A percentile compares a stretch with the other conserved stretches of the same genome.
phyloP scores from a whole-genome alignment of 1,140 invertebrate genomes.

The Lepidurus apus region DNA sequence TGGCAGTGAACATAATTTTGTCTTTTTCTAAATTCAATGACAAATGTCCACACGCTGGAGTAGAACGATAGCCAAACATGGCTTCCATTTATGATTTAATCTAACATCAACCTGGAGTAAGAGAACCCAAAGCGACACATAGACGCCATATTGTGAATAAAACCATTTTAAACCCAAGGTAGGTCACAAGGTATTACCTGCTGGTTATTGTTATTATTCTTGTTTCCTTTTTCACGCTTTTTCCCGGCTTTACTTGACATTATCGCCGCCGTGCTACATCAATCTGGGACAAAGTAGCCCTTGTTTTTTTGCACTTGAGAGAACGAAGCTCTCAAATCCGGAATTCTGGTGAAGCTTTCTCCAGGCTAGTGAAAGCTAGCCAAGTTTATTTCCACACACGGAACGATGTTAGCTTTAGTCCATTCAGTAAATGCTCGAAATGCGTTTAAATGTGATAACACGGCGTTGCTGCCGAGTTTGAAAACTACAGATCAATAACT shows the following conservation, averaged over 20 bases:
- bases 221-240: conserved; percentile 22
- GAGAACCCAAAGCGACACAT: neutral
- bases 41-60: too few relatives aligned
- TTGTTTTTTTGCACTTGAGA: neutral
- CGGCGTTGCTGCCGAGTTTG: conserved; percentile 4
- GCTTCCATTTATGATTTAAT: too few relatives aligned
- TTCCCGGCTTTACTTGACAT: conserved; percentile 15
- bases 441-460: neutral
- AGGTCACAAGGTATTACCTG: neutral
- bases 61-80: too few relatives aligned
- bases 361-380: neutral
- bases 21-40: too few relatives aligned
- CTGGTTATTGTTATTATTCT: conserved; percentile 1
- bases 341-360: neutral
- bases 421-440: neutral
- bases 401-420: neutral
- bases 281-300: conserved; percentile 18
- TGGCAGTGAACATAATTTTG: too few relatives aligned
- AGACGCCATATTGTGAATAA: neutral
- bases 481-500: conserved; percentile 22
- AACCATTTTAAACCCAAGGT: neutral
- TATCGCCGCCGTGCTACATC: conserved; percentile 13
- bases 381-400: neutral
- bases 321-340: neutral
- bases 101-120: too few relatives aligned